phyloP scores from a whole-genome alignment of 2,113 vertebrate genomes.

The Gopherus flavomarginatus region DNA sequence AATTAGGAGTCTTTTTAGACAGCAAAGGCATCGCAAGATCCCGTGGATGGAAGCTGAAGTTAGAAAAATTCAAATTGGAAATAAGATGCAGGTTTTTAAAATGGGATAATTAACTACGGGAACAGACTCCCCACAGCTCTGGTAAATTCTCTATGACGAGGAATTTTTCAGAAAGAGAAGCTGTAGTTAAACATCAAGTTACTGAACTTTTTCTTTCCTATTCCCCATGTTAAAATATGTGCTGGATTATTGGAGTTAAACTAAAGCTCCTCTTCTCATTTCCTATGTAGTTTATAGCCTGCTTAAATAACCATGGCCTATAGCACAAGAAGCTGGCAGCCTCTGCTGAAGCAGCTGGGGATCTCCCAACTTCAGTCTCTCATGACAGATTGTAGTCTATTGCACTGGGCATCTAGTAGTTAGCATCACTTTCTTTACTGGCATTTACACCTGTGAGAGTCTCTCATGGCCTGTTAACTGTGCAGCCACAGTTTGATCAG shows the following conservation, averaged over 20 bases:
- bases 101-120: rapidly evolving
- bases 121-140: rapidly evolving
- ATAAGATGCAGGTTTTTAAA: neutral
- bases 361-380: too few relatives aligned
- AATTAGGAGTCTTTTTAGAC: neutral
- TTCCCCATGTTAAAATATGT: neutral
- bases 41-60: neutral
- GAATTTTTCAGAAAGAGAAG: neutral
- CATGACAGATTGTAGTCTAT: too few relatives aligned
- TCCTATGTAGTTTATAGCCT: neutral
- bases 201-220: neutral
- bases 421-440: too few relatives aligned
- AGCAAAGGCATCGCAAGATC: neutral
- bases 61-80: neutral
- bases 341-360: neutral
- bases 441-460: too few relatives aligned
- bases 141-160: rapidly evolving
- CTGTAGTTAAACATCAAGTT: too few relatives aligned
- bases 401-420: too few relatives aligned
- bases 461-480: too few relatives aligned
- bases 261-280: neutral
- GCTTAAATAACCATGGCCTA: too few relatives aligned
- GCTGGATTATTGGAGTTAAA: neutral
- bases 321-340: neutral
- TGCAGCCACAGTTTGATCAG: too few relatives aligned